Evolutionary conservation across 2,797 vertebrate species (phyloP).

Genomic region (Pantherophis alleghaniensis): DNA sequence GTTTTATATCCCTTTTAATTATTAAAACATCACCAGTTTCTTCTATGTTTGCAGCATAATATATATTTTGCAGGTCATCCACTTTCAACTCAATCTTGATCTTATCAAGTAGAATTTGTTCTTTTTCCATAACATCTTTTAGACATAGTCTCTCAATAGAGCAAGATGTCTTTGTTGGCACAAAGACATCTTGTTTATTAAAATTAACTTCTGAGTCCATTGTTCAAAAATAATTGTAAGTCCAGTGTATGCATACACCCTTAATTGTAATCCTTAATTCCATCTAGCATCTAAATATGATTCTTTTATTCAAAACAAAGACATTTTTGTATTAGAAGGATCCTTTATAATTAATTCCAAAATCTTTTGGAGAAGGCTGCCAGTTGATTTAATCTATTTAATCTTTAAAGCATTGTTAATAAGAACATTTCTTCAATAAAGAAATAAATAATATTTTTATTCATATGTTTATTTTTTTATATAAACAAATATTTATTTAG

Average conservation of each 20-base stretch:
- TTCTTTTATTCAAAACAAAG: neutral
- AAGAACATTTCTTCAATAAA: neutral
- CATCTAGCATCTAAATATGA: neutral
- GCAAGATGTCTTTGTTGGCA: neutral
- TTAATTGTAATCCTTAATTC: neutral
- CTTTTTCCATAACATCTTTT: neutral
- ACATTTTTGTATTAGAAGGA: neutral
- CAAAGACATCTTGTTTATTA: neutral
- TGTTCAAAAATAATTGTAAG: neutral
- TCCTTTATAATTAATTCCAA: neutral
- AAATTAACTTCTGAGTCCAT: neutral
- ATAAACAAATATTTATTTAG: neutral
- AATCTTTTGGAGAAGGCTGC: neutral
- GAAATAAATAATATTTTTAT: neutral
- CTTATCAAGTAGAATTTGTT: neutral
- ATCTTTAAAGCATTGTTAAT: neutral
- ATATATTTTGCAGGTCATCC: neutral
- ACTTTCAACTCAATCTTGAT: neutral
- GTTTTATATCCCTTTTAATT: neutral
- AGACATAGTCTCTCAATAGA: neutral
- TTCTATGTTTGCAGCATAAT: neutral
- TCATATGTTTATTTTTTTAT: neutral
- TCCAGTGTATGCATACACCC: neutral
- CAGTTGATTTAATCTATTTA: neutral
- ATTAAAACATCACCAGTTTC: neutral